Percentiles rank a stretch among this genome's conserved stretches.
Evolutionary conservation across 2,888 invertebrate genomes (phyloP).

Genomic region (Uropetala carovei): DNA sequence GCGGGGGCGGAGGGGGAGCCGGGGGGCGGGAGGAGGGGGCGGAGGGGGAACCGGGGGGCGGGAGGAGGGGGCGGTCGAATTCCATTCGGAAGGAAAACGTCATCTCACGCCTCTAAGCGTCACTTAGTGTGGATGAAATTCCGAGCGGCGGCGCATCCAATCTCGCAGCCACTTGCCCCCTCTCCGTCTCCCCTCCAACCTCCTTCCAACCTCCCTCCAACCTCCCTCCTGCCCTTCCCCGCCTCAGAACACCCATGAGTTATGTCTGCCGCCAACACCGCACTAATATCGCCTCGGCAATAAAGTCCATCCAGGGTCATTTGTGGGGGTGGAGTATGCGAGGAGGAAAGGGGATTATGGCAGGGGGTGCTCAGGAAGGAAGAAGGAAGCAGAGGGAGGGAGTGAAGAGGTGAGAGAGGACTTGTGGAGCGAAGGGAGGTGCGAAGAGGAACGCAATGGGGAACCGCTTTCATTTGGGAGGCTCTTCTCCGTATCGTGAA

Average conservation of each 20-base stretch:
- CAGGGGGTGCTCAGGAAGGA: background rate
- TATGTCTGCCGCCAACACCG: conserved; percentile 27
- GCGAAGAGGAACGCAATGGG: background rate
- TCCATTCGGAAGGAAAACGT: background rate
- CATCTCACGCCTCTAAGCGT: background rate
- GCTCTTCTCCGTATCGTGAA: too few species aligned
- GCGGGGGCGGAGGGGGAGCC: too few species aligned
- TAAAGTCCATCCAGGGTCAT: conserved; percentile 62
- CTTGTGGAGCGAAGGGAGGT: conserved; percentile 29
- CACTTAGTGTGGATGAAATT: background rate
- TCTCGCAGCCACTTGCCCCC: background rate
- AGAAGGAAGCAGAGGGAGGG: too few species aligned
- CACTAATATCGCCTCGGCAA: conserved; percentile 58
- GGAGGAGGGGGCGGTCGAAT: background rate
- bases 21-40: too few species aligned
- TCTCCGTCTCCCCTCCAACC: background rate
- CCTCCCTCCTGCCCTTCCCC: background rate
- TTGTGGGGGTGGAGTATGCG: conserved; percentile 25
- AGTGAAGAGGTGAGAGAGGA: background rate
- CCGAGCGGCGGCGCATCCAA: background rate
- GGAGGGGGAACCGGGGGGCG: too few species aligned
- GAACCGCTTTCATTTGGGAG: too few species aligned
- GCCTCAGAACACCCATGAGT: conserved; percentile 49
- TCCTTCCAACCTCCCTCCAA: background rate
- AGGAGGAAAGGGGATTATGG: background rate